phyloP scores from a whole-genome alignment of 2,113 vertebrate genomes.

The Hippocampus barbouri region DNA sequence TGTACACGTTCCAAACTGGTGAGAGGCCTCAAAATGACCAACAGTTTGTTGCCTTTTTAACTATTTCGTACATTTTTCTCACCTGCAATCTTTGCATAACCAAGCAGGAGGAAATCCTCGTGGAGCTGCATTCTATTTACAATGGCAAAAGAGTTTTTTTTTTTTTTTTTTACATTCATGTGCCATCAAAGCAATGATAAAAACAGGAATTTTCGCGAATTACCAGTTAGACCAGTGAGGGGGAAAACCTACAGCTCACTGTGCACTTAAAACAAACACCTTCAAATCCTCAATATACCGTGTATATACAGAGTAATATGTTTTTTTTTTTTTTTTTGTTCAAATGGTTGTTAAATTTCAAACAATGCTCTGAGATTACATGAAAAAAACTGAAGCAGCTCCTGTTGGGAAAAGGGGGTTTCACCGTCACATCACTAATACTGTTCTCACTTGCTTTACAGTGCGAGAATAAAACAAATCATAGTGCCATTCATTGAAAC shows the following conservation, averaged over 20 bases:
- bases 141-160: constrained; percentile 38
- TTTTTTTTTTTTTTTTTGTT: too few relatives aligned
- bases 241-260: background rate
- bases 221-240: background rate
- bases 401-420: background rate
- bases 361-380: background rate
- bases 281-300: background rate
- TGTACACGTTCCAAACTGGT: constrained; percentile 59
- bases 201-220: background rate
- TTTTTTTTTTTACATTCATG: constrained; percentile 49
- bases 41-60: background rate
- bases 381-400: background rate
- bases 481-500: constrained; percentile 32
- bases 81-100: constrained; percentile 48
- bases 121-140: constrained; percentile 55
- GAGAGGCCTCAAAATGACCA: constrained; percentile 2
- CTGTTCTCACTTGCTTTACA: constrained; percentile 35
- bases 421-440: background rate
- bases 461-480: constrained; percentile 34
- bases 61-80: background rate
- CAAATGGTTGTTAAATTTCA: background rate
- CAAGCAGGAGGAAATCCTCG: constrained; percentile 40
- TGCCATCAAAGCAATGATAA: constrained; percentile 17
- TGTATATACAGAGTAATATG: background rate
- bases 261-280: background rate